Percentiles rank a stretch among this genome's conserved stretches.
These are phyloP conservation scores for Tragelaphus strepsiceros DNA, from an alignment of 2,113 vertebrate species.

Conservation along the genomic window DNA sequence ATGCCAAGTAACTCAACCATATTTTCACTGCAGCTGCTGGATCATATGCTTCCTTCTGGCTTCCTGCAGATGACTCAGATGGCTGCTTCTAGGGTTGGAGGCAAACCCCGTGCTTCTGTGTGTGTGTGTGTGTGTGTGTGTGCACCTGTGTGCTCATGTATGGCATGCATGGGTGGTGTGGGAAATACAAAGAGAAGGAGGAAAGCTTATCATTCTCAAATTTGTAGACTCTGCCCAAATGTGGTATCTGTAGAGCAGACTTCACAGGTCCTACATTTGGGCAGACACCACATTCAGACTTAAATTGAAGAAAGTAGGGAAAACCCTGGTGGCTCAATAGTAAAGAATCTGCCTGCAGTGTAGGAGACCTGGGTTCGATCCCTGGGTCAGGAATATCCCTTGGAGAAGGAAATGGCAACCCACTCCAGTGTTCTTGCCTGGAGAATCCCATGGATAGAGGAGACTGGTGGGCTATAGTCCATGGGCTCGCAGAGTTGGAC, in stretches of 20 bases:
- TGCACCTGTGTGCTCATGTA: neutral
- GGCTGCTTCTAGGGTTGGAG: neutral
- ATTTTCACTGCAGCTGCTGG: neutral
- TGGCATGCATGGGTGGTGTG: neutral
- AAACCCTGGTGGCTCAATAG: neutral
- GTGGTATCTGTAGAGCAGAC: neutral
- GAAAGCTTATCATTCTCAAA: neutral
- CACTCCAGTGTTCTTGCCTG: neutral
- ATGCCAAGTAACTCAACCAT: neutral
- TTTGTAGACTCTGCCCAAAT: neutral
- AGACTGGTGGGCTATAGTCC: neutral
- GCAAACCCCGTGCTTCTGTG: neutral
- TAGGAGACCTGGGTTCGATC: neutral
- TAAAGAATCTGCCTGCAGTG: neutral
- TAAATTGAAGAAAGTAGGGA: neutral
- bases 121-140: neutral
- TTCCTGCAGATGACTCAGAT: neutral
- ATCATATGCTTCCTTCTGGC: neutral
- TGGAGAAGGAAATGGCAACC: neutral
- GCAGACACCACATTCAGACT: neutral
- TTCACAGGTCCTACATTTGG: neutral
- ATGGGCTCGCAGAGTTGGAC: neutral
- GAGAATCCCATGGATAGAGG: neutral
- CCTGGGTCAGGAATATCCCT: neutral
- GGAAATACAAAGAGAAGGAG: neutral